Evolutionary conservation across 2,797 vertebrate genomes (phyloP), one percentile per base, ranked within the genome.

Genomic region (Merluccius polli): DNA sequence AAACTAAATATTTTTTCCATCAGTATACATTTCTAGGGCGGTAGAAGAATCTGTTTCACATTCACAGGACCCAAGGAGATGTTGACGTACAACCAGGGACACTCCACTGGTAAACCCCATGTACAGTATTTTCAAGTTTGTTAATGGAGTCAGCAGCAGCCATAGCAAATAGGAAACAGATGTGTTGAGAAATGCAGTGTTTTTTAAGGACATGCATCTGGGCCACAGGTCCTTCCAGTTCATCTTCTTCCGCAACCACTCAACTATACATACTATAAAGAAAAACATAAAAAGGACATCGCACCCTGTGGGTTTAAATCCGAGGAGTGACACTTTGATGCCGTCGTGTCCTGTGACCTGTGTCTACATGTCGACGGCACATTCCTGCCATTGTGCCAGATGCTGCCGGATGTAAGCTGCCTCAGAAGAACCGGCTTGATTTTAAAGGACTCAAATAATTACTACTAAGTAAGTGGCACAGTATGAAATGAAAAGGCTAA

Each of bases 151-250:
- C 67, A 16, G 67, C 6, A 30, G 2, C 29, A 32, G 4, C 13
- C 4, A 16, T 0, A 1, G 67, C 67, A 13, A 41, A 75, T 70
- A 73, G 68, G 33, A 77, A 75, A 70, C 75, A 63, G 59, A 63
- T 63, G 59, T 63, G 27, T 63, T 63, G 59, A 27, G 59, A 63
- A 63, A 63, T 1, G 35, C 72, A 41, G 72, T 30, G 71, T 71
- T 75, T 85, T 63, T 81, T 78, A 79, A 82, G 83, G 82, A 86
- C 81, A 79, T 5, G 16, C 77, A 74, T 84, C 76, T 82, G 78
- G 74, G 63, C 72, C 78, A 83, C 83, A 79, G 79, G 81, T 88
- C 76, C 81, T 83, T 82, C 79, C 75, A 76, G 79, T 74, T 30
- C 71, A n/a, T 69, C 36, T 36, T 65, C 72, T 68, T 81, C 76